Evolutionary conservation across 2,797 vertebrate species (phyloP).

Genomic region (Oreonectes daqikongensis): DNA sequence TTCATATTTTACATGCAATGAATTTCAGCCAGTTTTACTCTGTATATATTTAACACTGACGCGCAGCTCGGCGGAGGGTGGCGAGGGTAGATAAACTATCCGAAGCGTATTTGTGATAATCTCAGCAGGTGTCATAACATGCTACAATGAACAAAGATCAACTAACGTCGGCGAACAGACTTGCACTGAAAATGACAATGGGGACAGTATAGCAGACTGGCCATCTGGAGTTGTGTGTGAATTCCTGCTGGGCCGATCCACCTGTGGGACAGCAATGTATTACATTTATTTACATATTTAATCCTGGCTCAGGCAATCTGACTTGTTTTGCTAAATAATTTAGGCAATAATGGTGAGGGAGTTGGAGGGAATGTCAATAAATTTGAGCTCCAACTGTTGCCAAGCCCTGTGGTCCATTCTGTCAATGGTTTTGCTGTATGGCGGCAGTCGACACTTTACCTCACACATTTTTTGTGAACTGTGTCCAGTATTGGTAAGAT

Average conservation of each 20-base stretch:
- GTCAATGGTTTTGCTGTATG: background rate
- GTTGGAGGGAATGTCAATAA: slow-evolving; percentile 3
- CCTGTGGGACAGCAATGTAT: slow-evolving; percentile 31
- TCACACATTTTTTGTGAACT: background rate
- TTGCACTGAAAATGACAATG: slow-evolving; percentile 8
- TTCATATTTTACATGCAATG: background rate
- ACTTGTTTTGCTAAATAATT: slow-evolving; percentile 28
- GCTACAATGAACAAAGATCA: slow-evolving; percentile 19
- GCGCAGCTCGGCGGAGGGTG: background rate
- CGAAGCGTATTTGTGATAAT: slow-evolving; percentile 17
- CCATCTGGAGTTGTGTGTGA: slow-evolving; percentile 27
- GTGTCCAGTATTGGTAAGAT: too few relatives aligned
- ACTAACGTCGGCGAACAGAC: background rate
- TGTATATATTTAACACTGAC: background rate
- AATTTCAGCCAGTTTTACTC: background rate
- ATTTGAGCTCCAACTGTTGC: slow-evolving; percentile 3
- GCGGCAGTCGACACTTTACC: background rate
- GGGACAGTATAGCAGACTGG: background rate
- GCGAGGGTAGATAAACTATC: background rate
- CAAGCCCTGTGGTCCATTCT: background rate
- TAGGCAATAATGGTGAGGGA: background rate
- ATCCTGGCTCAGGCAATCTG: slow-evolving; percentile 11
- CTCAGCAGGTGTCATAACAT: slow-evolving; percentile 28
- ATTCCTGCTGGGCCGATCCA: slow-evolving; percentile 18
- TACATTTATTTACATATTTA: slow-evolving; percentile 41